Evolutionary conservation across 1,140 invertebrate species (phyloP), one percentile per base, ranked within the genome.

Genomic region (Philopotamus ludificatus): DNA sequence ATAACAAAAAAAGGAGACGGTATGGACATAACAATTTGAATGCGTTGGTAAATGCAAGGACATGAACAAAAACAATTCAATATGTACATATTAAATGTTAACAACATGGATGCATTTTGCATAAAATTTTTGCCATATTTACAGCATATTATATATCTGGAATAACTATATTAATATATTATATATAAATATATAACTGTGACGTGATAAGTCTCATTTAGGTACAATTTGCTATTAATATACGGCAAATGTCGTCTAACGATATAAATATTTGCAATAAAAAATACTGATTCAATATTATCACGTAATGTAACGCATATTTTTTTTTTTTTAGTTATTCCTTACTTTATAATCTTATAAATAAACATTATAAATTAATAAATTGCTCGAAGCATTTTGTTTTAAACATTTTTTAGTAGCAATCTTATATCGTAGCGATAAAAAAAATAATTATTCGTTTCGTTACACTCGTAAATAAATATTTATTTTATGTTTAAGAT

Each of bases 111-210:
- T 53, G 20, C 20, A n/a, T 41, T 58, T 25, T 50, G 16, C 44
- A 62, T 23, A 51, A 23, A 8, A 25, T 4, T 18, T 57, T 57
- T 50, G 58, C 65, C 39, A 67, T 67, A 67, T 67, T 59, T 67
- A 67, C 66, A 67, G 60, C 59, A 60, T 18, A 57, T 22, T 34
- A 21, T 53, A 53, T 25, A 34, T 34, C 4, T 34, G n/a, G n/a
- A 34, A 34, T 34, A 34, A 34, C 4, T 34, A 7, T 34, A 34
- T 34, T 7, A 7, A 34, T 34, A 34, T 34, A 34, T 4, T 34
- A 34, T 34, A 7, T 34, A n/a, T n/a, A n/a, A n/a, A n/a, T n/a
- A n/a, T n/a, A n/a, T n/a, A n/a, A n/a, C n/a, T n/a, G n/a, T n/a
- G n/a, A n/a, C n/a, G n/a, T n/a, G n/a, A n/a, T n/a, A n/a, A n/a